Evolutionary conservation across 2,888 invertebrate species (phyloP).

Genomic region (Sthenelais limicola): DNA sequence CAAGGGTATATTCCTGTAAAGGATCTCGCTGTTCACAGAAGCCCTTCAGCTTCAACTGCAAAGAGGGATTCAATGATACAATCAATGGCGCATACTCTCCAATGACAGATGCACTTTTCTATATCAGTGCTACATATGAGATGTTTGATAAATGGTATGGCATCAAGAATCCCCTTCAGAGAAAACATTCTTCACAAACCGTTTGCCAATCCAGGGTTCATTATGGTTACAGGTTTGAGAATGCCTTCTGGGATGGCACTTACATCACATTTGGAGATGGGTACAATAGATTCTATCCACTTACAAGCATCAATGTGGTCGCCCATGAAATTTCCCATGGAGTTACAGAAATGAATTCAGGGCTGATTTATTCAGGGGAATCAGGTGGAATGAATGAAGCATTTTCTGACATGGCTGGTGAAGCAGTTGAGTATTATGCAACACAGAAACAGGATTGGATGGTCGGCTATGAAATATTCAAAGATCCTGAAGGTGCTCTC

Average conservation of each 20-base stretch:
- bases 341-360: constrained; percentile 51
- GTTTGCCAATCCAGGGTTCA: constrained; percentile 52
- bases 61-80: constrained; percentile 45
- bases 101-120: constrained; percentile 53
- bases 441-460: constrained; percentile 47
- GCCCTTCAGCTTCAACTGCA: constrained; percentile 41
- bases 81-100: constrained; percentile 51
- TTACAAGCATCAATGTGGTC: constrained; percentile 50
- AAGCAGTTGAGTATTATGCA: constrained; percentile 50
- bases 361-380: constrained; percentile 48
- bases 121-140: constrained; percentile 52
- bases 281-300: constrained; percentile 46
- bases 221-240: constrained; percentile 51
- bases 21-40: neutral
- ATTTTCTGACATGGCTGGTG: constrained; percentile 53
- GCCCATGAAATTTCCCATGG: constrained; percentile 56
- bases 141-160: constrained; percentile 57
- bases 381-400: constrained; percentile 43
- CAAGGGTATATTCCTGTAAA: constrained; percentile 10
- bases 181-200: neutral
- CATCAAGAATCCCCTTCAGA: constrained; percentile 11
- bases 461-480: constrained; percentile 47
- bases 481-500: constrained; percentile 35
- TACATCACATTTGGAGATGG: constrained; percentile 42
- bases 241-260: constrained; percentile 56